These are phyloP conservation scores for Stigmatopora argus DNA, from an alignment of 2,113 vertebrate species.

Conservation along the genomic window DNA sequence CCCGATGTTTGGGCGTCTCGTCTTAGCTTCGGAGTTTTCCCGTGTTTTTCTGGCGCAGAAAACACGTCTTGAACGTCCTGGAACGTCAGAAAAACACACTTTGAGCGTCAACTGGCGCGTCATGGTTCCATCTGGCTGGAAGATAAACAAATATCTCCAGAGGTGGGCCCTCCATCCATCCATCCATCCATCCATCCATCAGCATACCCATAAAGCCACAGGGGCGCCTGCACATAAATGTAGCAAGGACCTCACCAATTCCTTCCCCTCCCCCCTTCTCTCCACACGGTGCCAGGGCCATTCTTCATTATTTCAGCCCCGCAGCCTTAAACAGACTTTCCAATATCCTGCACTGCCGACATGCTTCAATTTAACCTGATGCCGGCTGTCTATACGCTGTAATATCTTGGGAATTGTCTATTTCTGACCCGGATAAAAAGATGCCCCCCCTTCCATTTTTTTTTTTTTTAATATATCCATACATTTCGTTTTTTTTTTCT, in stretches of 20 bases:
- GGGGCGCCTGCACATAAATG: constrained; percentile 5
- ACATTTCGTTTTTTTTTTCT: too few relatives aligned
- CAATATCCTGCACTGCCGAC: constrained; percentile 8
- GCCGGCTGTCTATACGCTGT: constrained; percentile 9
- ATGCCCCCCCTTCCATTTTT: not conserved
- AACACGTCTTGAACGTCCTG: constrained; percentile 7
- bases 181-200: constrained; percentile 5
- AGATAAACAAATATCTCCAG: constrained; percentile 58
- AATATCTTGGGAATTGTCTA: constrained; percentile 18
- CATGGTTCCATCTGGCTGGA: constrained; percentile 49
- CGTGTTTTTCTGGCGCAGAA: constrained; percentile 9
- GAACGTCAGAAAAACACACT: too few relatives aligned
- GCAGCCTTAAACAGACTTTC: constrained; percentile 11
- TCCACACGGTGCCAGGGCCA: constrained; percentile 4
- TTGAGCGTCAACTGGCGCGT: constrained; percentile 6
- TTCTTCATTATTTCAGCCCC: constrained; percentile 26
- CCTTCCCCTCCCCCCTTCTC: not conserved
- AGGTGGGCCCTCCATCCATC: too few relatives aligned
- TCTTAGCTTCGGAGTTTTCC: constrained; percentile 7
- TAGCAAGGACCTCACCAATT: constrained; percentile 5
- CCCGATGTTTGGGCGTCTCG: not conserved
- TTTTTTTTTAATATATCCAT: not conserved
- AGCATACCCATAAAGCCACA: constrained; percentile 12
- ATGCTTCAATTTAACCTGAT: constrained; percentile 22
- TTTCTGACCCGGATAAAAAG: constrained; percentile 19